Evolutionary conservation across 2,888 invertebrate genomes (phyloP), one percentile per base, ranked within the genome.

Genomic region (Ectemnius cavifrons): DNA sequence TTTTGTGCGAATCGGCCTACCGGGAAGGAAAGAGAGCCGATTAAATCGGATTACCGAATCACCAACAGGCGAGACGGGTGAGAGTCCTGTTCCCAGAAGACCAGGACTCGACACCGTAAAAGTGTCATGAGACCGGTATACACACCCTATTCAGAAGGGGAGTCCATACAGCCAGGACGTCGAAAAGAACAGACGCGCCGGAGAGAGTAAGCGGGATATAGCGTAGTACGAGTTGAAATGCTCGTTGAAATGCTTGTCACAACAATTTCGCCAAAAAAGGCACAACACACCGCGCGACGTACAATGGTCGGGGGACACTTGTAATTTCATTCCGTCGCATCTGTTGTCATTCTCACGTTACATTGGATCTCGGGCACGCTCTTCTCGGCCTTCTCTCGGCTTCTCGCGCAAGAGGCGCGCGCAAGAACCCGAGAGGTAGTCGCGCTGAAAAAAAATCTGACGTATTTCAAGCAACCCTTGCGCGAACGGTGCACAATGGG

Each of bases 291-390:
- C 57, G 62, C 56, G 64, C 20, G 11, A 37, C 45, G 77, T 74
- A 81, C 82, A 84, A 82, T 78, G 52, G 68, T 69, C 68, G 73
- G 74, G 74, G 75, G 81, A 84, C 85, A 85, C 85, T 86, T 87
- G 85, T 89, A 89, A 89, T 88, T 88, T 86, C 85, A 85, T 88
- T 89, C 83, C 83, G 76, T 67, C 83, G 82, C 89, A 89, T 89
- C 89, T 89, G 89, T 87, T 86, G 88, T 87, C 85, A 87, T 88
- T 88, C 89, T 89, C 89, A 85, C 87, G 86, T 89, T 89, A 88
- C 89, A 81, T 71, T 70, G 68, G 64, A 67, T 84, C 65, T 77
- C 83, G 76, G 77, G 11, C 37, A 37, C 80, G 84, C 81, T 79
- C 80, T 75, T 71, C 79, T 68, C 28, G 60, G 20, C 28, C 62